These are phyloP conservation scores for Pachyramphus minor DNA, from an alignment of 2,113 vertebrate species.

Conservation along the genomic window DNA sequence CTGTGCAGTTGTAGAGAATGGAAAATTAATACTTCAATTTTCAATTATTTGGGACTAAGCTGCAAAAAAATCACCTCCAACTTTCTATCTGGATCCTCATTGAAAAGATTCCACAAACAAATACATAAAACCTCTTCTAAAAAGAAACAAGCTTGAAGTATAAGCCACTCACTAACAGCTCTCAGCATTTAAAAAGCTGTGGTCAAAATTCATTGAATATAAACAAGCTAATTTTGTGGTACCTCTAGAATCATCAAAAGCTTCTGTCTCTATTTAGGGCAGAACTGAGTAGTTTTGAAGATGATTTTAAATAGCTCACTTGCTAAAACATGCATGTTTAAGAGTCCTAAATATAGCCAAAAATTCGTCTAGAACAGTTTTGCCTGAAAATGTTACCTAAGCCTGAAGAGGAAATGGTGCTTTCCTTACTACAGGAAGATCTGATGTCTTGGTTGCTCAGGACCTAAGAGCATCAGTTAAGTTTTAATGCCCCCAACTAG, in stretches of 20 bases:
- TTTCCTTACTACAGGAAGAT: not conserved
- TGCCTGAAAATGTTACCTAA: not conserved
- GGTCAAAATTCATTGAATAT: not conserved
- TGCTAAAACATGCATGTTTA: not conserved
- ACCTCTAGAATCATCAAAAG: not conserved
- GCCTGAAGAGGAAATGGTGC: not conserved
- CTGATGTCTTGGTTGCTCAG: not conserved
- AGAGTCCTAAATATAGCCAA: not conserved
- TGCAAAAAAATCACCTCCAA: not conserved
- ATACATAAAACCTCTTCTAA: not conserved
- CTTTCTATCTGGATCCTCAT: not conserved
- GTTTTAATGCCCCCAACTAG: not conserved
- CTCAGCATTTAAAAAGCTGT: not conserved
- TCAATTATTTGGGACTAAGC: not conserved
- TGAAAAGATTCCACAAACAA: not conserved
- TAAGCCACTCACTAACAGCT: not conserved
- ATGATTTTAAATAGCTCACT: not conserved
- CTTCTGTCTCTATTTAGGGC: not conserved
- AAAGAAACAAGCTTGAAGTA: not conserved
- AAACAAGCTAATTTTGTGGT: not conserved
- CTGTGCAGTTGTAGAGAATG: not conserved
- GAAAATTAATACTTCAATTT: conserved; percentile 3
- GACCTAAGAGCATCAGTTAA: not conserved
- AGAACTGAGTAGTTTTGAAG: not conserved
- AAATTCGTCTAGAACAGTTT: not conserved